Conservation (phyloP, 53 echinoderm and acorn worm genomes). For the Stichopus horrens region DNA sequence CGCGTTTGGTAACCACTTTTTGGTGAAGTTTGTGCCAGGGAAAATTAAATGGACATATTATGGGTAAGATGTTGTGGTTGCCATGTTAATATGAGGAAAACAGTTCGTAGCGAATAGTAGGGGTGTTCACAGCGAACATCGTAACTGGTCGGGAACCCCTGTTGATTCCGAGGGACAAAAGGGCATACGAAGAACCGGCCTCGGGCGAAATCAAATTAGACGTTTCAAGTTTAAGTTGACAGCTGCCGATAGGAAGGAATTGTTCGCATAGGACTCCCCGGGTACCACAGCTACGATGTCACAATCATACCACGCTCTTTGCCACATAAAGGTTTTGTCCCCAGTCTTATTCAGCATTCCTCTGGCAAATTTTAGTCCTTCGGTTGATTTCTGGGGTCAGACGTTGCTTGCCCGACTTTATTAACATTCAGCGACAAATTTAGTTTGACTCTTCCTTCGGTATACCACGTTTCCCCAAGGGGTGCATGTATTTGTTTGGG, state of each 20-base stretch:
- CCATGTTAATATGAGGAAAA: slow-evolving; percentile 35
- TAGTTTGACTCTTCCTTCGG: slow-evolving; percentile 10
- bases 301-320: slow-evolving; percentile 26
- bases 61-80: slow-evolving; percentile 31
- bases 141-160: slow-evolving; percentile 37
- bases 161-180: slow-evolving; percentile 38
- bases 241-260: slow-evolving; percentile 35
- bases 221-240: slow-evolving; percentile 42
- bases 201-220: slow-evolving; percentile 45
- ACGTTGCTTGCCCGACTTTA: slow-evolving; percentile 30
- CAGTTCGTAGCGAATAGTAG: slow-evolving; percentile 7
- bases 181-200: slow-evolving; percentile 38
- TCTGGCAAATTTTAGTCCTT: slow-evolving; percentile 8
- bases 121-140: slow-evolving; percentile 26
- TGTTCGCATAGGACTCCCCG: slow-evolving; percentile 40
- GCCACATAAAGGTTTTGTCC: slow-evolving; percentile 16
- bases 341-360: slow-evolving; percentile 34
- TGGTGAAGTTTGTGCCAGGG: slow-evolving; percentile 9
- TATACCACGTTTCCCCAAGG: slow-evolving; percentile 38
- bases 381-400: slow-evolving; percentile 22
- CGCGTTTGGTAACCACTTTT: slow-evolving; percentile 27
- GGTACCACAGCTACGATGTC: slow-evolving; percentile 33
- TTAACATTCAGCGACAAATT: slow-evolving; percentile 23
- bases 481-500: slow-evolving; percentile 22
- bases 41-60: slow-evolving; percentile 41